A percentile compares a stretch with the other conserved stretches of the same genome.
These are phyloP conservation scores for Ancistrus triradiatus DNA, from an alignment of 2,113 vertebrate species.

Conservation along the genomic window DNA sequence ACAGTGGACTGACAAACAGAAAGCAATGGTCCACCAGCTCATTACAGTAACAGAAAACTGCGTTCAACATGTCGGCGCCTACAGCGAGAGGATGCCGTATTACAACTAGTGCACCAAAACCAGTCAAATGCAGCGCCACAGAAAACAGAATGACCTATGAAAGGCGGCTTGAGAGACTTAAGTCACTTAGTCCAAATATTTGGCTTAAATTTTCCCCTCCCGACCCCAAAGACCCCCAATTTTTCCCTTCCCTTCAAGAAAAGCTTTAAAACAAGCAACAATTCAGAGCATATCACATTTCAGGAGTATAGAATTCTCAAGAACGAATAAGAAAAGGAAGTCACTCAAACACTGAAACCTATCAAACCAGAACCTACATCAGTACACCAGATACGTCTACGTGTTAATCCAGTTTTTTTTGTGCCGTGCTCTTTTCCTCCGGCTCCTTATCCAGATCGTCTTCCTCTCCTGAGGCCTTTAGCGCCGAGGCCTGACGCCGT, in stretches of 20 bases:
- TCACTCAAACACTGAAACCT: not conserved
- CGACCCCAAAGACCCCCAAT: not conserved
- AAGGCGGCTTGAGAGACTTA: conserved; percentile 1
- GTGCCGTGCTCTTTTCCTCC: conserved; percentile 56
- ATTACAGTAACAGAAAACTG: not conserved
- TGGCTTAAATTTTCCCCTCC: not conserved
- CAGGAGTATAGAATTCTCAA: too few species aligned
- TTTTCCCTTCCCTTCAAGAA: not conserved
- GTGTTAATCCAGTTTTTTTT: conserved; percentile 76
- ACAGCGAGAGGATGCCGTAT: not conserved
- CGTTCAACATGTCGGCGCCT: not conserved
- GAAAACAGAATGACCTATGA: conserved; percentile 2
- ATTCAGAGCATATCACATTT: not conserved
- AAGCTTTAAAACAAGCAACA: conserved; percentile 1
- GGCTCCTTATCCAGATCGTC: conserved; percentile 64
- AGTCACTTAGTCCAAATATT: conserved; percentile 1
- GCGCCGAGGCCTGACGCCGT: conserved; percentile 52
- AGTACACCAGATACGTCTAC: not conserved
- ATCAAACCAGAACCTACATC: not conserved
- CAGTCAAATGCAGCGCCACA: not conserved
- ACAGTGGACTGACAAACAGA: too few species aligned
- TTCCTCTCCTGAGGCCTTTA: conserved; percentile 60
- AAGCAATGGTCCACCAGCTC: not conserved
- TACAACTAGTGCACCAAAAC: not conserved
- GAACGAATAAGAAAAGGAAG: not conserved